Base-by-base conservation (phyloP, 35 echinoderm and acorn worm genomes). In the Chiridota heheva region DNA sequence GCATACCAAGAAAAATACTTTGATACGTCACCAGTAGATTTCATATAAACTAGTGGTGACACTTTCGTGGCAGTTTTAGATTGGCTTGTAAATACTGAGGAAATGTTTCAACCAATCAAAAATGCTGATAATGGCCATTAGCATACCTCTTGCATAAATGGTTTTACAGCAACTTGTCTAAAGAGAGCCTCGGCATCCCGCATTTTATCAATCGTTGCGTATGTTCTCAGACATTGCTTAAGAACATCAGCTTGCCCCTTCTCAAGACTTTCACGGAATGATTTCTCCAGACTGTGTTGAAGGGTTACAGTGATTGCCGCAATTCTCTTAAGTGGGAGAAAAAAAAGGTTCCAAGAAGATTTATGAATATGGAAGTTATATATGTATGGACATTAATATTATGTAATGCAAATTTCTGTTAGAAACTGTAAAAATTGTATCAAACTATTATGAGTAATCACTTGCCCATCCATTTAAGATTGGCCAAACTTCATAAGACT, bases 151-250 rank as follows among this genome's bases (percentile, higher is more conserved):
- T 91, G 80, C 89, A 97, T 91, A 40, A 87, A 97, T 47, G 94
- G 94, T 51, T 80, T 86, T 7, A 97, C 94, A 73, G 79, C 89
- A 36, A 97, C 82, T 62, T 81, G 55, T 45, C 89, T 82, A 53
- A 85, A 97, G 8, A 97, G 74, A 1, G 88, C 88, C 68, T 97
- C 94, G 1, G 89, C 94, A 91, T 97, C 94, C 47, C 84, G 84
- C 81, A 91, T 97, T 75, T 97, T 97, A 58, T 97, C 94, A 58
- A 97, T 97, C n/a, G 94, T 97, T 36, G 84, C 94, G 67, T 97
- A 97, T 24, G 88, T 91, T n/a, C 88, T 24, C 4, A 97, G 72
- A 82, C 93, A 97, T 60, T 97, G 94, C 37, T 84, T 60, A 17
- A 97, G 41, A 36, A 97, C 76, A 38, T 91, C 69, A 24, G 72